Evolutionary conservation across 2,797 vertebrate species (phyloP).

Genomic region (Botia almorhae): DNA sequence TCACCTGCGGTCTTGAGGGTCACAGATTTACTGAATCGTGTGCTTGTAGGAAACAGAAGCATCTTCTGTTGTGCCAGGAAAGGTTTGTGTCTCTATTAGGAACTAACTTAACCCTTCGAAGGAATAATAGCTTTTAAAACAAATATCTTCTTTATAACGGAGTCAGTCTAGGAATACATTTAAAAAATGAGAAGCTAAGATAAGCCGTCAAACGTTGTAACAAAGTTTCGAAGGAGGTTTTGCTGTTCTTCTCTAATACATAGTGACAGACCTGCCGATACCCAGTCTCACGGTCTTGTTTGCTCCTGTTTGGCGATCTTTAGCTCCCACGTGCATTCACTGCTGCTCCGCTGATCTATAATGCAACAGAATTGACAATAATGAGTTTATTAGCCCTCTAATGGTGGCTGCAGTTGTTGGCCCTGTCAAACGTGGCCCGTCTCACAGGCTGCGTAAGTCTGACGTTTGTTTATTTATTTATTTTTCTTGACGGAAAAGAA

Average conservation of each 20-base stretch:
- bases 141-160: too few relatives aligned
- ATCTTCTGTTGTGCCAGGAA: neutral
- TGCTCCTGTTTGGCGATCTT: constrained; percentile 10
- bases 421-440: constrained; percentile 12
- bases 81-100: neutral
- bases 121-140: too few relatives aligned
- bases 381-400: constrained; percentile 50
- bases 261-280: constrained; percentile 16
- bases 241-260: neutral
- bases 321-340: neutral
- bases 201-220: neutral
- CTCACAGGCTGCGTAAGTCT: neutral
- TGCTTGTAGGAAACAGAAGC: constrained; percentile 14
- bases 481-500: constrained; percentile 14
- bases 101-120: too few relatives aligned
- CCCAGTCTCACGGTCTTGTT: neutral
- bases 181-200: neutral
- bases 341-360: constrained; percentile 19
- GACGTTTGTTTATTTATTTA: constrained; percentile 25
- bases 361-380: constrained; percentile 35
- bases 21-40: neutral
- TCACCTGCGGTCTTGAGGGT: constrained; percentile 20
- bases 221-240: neutral
- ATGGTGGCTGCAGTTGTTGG: constrained; percentile 33
- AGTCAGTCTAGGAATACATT: too few relatives aligned